Percentiles rank a stretch among this genome's conserved stretches.
Evolutionary conservation across 2,113 vertebrate genomes (phyloP).

Genomic region (Amazona guildingii): DNA sequence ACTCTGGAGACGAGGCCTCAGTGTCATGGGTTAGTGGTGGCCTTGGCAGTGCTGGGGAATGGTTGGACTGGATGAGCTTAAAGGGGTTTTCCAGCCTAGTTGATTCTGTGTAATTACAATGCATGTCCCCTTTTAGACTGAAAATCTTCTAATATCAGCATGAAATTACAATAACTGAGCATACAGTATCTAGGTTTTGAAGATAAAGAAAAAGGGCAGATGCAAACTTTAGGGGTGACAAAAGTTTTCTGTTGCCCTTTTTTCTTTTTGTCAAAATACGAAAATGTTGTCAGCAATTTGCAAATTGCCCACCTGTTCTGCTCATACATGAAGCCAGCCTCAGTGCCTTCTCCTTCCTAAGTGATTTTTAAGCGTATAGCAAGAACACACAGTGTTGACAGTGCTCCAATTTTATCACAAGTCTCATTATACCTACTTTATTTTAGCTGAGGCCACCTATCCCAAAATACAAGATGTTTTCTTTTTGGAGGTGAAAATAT

Average conservation of each 20-base stretch:
- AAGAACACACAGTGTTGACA: slow-evolving; percentile 27
- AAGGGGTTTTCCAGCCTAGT: neutral
- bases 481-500: neutral
- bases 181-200: neutral
- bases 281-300: slow-evolving; percentile 40
- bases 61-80: neutral
- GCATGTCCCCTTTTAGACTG: neutral
- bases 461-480: neutral
- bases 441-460: neutral
- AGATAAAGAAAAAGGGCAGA: neutral
- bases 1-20: rapidly evolving
- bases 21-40: neutral
- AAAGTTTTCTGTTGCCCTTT: neutral
- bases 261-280: neutral
- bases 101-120: neutral
- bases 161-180: neutral
- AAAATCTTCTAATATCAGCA: neutral
- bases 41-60: neutral
- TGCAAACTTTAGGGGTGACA: rapidly evolving
- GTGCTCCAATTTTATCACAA: slow-evolving; percentile 37
- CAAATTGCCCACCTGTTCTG: slow-evolving; percentile 30
- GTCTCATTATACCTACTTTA: neutral
- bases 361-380: slow-evolving; percentile 2
- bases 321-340: neutral
- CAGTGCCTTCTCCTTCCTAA: neutral